Percentiles rank a stretch among this genome's conserved stretches.
These are phyloP conservation scores for Spizaetus ornatus DNA, from an alignment of 2,113 vertebrate genomes.

Conservation along the genomic window DNA sequence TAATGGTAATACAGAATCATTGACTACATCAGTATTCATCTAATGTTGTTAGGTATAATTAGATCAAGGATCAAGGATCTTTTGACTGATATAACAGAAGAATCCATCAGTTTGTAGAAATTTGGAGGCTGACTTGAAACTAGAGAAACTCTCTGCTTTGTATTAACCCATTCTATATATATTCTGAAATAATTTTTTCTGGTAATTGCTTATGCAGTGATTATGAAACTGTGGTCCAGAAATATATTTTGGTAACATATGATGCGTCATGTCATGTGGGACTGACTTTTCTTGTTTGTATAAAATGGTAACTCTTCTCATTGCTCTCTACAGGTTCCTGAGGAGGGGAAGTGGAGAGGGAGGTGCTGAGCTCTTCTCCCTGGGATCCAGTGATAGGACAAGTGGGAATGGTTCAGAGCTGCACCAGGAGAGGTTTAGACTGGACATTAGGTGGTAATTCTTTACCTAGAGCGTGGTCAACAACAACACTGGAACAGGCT, in stretches of 20 bases:
- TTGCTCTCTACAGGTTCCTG: background rate
- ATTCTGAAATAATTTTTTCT: background rate
- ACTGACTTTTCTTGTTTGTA: background rate
- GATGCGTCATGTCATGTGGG: too few species aligned
- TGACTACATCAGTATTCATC: background rate
- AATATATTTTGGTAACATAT: background rate
- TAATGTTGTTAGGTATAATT: background rate
- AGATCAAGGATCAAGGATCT: background rate
- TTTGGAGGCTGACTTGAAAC: background rate
- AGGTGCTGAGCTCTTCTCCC: background rate
- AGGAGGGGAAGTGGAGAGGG: background rate
- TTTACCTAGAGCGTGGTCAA: background rate
- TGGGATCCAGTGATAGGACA: background rate
- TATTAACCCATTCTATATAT: background rate
- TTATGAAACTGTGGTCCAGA: background rate
- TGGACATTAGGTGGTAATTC: background rate
- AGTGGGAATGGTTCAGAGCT: background rate
- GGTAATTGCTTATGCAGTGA: background rate
- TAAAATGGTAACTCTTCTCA: background rate
- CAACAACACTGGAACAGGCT: background rate
- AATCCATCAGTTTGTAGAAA: background rate
- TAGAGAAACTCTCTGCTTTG: background rate
- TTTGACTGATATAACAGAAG: background rate
- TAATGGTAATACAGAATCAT: background rate
- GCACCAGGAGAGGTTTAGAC: background rate